phyloP scores from a whole-genome alignment of 2,888 invertebrate species.

The Danaus chrysippus region DNA sequence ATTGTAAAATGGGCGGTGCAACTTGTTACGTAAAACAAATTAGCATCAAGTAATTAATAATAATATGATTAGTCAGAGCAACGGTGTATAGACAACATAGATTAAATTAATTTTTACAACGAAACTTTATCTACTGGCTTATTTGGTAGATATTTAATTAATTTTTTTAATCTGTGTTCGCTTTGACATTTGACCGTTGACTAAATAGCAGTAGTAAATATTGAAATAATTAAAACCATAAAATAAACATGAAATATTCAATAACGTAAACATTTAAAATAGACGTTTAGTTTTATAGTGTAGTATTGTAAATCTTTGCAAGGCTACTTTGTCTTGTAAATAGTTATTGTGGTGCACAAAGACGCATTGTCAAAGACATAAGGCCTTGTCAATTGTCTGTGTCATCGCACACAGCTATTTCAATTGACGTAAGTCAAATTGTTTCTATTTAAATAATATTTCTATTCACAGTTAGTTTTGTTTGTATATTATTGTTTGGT shows the following conservation, averaged over 20 bases:
- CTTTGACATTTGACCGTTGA: background rate
- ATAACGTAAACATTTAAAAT: slow-evolving; percentile 49
- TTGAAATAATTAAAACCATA: slow-evolving; percentile 40
- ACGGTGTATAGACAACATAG: background rate
- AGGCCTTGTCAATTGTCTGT: slow-evolving; percentile 65
- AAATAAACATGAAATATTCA: slow-evolving; percentile 46
- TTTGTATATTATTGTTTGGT: slow-evolving; percentile 1
- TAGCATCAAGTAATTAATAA: background rate
- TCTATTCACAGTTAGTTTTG: background rate
- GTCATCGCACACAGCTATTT: slow-evolving; percentile 31
- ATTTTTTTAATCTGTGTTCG: no score
- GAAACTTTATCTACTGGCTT: no score
- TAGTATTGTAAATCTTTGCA: slow-evolving; percentile 60
- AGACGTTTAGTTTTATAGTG: slow-evolving; percentile 52
- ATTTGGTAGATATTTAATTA: no score
- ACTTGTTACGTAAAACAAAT: background rate
- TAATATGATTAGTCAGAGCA: background rate
- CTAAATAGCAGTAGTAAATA: background rate
- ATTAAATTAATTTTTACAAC: background rate
- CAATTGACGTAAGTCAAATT: slow-evolving; percentile 30
- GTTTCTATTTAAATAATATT: slow-evolving; percentile 1
- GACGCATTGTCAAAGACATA: slow-evolving; percentile 49
- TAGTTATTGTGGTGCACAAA: slow-evolving; percentile 63
- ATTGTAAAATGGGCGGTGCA: slow-evolving; percentile 1
- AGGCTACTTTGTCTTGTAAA: slow-evolving; percentile 66